phyloP scores from a whole-genome alignment of 2,113 vertebrate species.

The Misgurnus mizolepis region DNA sequence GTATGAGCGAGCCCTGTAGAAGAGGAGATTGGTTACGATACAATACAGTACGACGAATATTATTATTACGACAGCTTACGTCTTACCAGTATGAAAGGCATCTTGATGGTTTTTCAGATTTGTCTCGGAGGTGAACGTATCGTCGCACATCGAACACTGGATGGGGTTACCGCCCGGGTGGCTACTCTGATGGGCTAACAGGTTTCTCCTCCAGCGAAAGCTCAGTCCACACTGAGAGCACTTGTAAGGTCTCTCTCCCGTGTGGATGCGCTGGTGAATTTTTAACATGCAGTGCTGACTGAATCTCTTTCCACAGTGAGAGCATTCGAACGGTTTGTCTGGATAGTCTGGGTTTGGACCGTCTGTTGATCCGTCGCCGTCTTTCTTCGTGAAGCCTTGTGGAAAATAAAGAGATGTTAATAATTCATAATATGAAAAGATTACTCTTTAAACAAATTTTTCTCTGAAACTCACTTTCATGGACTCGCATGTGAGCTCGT shows the following conservation, averaged over 20 bases:
- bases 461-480: constrained; percentile 17
- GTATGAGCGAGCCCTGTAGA: constrained; percentile 19
- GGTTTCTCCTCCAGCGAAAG: constrained; percentile 47
- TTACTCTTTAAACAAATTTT: no score
- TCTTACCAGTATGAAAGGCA: constrained; percentile 32
- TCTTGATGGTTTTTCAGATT: constrained; percentile 38
- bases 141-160: constrained; percentile 35
- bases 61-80: no score
- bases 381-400: not conserved
- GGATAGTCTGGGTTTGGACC: not conserved
- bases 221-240: constrained; percentile 45
- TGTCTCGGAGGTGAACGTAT: constrained; percentile 24
- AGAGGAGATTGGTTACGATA: not conserved
- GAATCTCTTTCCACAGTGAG: constrained; percentile 42
- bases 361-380: not conserved
- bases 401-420: not conserved
- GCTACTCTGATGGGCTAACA: constrained; percentile 31
- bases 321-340: constrained; percentile 30
- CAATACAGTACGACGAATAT: no score
- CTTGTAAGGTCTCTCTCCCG: constrained; percentile 37
- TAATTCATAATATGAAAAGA: not conserved
- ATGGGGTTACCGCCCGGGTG: constrained; percentile 22
- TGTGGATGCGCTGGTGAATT: constrained; percentile 46
- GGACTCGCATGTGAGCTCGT: constrained; percentile 9
- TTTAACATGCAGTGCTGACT: constrained; percentile 28